phyloP scores from a whole-genome alignment of 37 sponge, comb jelly and placozoan genomes.

The Mnemiopsis leidyi region DNA sequence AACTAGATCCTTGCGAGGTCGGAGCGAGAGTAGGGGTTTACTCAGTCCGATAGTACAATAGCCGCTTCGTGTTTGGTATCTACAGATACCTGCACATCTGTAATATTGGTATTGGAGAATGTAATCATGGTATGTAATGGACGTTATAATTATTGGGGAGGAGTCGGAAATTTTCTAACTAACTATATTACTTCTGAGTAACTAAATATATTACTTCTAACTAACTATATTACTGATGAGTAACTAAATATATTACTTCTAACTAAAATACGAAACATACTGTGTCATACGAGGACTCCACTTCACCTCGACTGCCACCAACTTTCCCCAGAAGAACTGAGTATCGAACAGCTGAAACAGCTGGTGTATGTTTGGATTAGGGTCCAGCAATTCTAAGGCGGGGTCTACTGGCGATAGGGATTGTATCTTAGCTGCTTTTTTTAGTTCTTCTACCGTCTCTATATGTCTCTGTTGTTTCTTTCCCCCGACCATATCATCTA shows the following conservation, averaged over 20 bases:
- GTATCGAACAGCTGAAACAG: slow-evolving; percentile 83
- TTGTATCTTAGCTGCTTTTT: neutral
- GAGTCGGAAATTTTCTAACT: too few relatives aligned
- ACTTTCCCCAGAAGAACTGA: slow-evolving; percentile 77
- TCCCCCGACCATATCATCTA: too few relatives aligned
- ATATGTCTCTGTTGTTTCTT: too few relatives aligned
- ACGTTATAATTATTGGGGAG: too few relatives aligned
- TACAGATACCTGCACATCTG: slow-evolving; percentile 93
- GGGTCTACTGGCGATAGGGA: neutral
- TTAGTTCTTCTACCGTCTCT: neutral
- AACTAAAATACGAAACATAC: too few relatives aligned
- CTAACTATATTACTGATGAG: too few relatives aligned
- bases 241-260: too few relatives aligned
- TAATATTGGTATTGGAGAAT: neutral
- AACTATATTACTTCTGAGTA: too few relatives aligned
- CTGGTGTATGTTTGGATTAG: slow-evolving; percentile 86
- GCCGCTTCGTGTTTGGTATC: slow-evolving; percentile 78
- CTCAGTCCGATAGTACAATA: slow-evolving; percentile 85
- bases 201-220: too few relatives aligned
- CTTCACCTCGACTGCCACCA: slow-evolving; percentile 81
- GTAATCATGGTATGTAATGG: neutral
- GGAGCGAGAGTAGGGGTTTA: slow-evolving; percentile 75
- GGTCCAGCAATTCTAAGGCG: slow-evolving; percentile 78
- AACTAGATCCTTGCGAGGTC: slow-evolving; percentile 79
- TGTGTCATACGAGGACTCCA: slow-evolving; percentile 97